These are phyloP conservation scores for Zaprionus camerounensis DNA, from an alignment of 1,140 invertebrate species.

Conservation along the genomic window DNA sequence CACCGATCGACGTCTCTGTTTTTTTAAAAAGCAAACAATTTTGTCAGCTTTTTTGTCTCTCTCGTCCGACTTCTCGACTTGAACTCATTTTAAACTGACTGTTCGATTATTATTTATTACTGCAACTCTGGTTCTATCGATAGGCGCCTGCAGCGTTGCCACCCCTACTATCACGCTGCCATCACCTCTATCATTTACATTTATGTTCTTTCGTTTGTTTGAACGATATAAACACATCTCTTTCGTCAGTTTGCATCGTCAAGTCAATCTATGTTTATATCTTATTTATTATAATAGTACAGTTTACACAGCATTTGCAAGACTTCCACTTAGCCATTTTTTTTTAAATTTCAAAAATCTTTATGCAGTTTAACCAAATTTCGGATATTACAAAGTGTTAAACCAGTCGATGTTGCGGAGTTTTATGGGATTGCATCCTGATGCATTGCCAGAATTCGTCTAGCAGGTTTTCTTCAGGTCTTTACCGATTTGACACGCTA, in stretches of 20 bases:
- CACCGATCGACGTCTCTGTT: too few relatives aligned
- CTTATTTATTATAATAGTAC: neutral
- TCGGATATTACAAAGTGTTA: slow-evolving; percentile 1
- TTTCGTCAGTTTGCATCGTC: neutral
- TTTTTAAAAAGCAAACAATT: too few relatives aligned
- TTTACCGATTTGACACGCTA: slow-evolving; percentile 4
- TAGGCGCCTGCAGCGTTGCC: too few relatives aligned
- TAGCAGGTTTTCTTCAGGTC: slow-evolving; percentile 58
- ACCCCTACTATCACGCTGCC: too few relatives aligned
- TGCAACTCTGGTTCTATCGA: too few relatives aligned
- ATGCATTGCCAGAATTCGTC: slow-evolving; percentile 68
- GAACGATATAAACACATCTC: neutral
- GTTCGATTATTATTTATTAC: too few relatives aligned
- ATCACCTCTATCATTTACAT: too few relatives aligned
- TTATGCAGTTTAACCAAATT: neutral
- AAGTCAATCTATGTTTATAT: neutral
- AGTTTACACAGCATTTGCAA: neutral
- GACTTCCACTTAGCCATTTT: neutral
- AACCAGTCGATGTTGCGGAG: slow-evolving; percentile 31
- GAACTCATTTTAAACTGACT: too few relatives aligned
- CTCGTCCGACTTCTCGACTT: too few relatives aligned
- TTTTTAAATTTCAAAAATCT: neutral
- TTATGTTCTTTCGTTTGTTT: too few relatives aligned
- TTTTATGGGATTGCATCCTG: slow-evolving; percentile 64
- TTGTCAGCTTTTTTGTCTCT: too few relatives aligned